Percentiles rank a stretch among this genome's conserved stretches.
Evolutionary conservation across 2,797 vertebrate species (phyloP).

Genomic region (Buphagus erythrorhynchus): DNA sequence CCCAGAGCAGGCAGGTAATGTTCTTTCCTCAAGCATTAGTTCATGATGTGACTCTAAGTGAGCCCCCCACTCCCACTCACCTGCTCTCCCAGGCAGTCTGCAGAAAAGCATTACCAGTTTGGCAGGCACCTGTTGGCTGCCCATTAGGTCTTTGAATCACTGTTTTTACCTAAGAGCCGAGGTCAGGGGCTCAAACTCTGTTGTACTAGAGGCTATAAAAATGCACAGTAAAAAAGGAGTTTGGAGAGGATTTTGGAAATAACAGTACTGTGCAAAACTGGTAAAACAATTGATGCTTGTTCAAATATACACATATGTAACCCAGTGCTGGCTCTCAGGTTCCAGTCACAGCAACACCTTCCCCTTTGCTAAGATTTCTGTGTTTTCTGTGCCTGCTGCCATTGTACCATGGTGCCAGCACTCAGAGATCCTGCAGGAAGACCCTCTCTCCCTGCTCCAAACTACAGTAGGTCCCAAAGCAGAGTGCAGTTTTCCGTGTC

Average conservation of each 20-base stretch:
- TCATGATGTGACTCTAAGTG: neutral
- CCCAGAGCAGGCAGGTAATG: neutral
- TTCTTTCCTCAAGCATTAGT: neutral
- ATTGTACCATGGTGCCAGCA: fast-evolving
- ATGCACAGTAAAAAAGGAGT: neutral
- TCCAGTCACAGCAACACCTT: neutral
- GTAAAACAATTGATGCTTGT: neutral
- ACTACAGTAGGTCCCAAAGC: neutral
- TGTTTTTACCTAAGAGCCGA: neutral
- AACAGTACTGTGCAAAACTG: neutral
- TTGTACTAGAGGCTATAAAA: neutral
- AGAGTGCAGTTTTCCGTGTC: neutral
- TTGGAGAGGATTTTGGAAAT: neutral
- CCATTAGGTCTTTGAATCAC: neutral
- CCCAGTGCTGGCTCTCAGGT: neutral
- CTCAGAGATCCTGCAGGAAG: neutral
- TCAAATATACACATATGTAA: neutral
- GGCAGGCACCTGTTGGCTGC: neutral
- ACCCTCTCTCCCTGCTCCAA: neutral
- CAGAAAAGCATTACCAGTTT: neutral
- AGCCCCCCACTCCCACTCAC: neutral
- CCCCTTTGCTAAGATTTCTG: neutral
- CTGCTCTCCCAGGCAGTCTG: neutral
- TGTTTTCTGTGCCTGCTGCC: neutral
- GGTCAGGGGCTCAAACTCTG: neutral